Conservation (phyloP, 2,113 vertebrate species). For the Epinephelus cyanopodus region DNA sequence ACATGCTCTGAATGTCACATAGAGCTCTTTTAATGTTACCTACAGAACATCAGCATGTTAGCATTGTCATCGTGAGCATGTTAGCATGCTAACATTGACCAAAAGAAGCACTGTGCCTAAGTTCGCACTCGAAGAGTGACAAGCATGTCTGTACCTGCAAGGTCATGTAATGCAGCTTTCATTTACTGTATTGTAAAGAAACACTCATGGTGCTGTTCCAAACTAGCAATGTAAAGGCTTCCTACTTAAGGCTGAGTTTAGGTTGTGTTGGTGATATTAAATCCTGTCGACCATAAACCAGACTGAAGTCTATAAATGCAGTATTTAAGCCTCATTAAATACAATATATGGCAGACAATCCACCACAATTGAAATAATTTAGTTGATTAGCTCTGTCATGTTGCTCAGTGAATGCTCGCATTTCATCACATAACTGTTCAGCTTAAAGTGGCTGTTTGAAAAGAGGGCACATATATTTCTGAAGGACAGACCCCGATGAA, state of each 20-base stretch:
- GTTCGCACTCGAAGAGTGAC: neutral
- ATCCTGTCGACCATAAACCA: neutral
- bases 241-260: neutral
- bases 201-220: neutral
- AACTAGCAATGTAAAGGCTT: neutral
- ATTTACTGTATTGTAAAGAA: neutral
- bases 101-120: neutral
- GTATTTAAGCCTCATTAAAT: neutral
- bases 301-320: neutral
- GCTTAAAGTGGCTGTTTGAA: constrained; percentile 28
- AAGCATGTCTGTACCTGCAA: neutral
- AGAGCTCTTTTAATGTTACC: neutral
- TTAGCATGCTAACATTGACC: neutral
- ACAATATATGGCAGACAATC: neutral
- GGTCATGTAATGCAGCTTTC: neutral
- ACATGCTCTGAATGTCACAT: too few relatives aligned
- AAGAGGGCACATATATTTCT: constrained; percentile 13
- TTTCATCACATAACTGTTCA: constrained; percentile 1
- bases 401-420: neutral
- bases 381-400: neutral
- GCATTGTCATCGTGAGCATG: too few relatives aligned
- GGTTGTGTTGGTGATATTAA: neutral
- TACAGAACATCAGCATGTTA: neutral
- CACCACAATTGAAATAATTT: neutral
- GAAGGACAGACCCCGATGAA: constrained; percentile 34